A percentile compares a stretch with the other conserved stretches of the same genome.
Evolutionary conservation across 53 echinoderm and acorn worm genomes (phyloP).

Genomic region (Crossaster papposus): DNA sequence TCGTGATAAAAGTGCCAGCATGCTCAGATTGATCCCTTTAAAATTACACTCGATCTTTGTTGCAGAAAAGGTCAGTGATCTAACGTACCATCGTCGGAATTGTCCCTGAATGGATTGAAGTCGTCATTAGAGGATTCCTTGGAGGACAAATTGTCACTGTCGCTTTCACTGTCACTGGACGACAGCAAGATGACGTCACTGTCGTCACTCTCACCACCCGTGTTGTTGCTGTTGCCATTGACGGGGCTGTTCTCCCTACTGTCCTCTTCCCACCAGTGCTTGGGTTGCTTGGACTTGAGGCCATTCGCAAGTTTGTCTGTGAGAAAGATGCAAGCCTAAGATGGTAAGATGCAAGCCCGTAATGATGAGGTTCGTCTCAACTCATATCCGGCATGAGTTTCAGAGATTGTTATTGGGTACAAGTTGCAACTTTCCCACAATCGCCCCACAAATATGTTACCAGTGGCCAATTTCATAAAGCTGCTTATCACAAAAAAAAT

Average conservation of each 20-base stretch:
- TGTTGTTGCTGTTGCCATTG: slow-evolving; percentile 56
- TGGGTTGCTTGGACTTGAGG: slow-evolving; percentile 42
- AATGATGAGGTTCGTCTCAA: not conserved
- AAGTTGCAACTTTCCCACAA: too few relatives aligned
- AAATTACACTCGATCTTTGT: too few relatives aligned
- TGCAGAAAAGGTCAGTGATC: not conserved
- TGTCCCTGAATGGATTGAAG: slow-evolving; percentile 89
- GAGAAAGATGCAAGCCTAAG: not conserved
- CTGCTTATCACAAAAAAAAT: too few relatives aligned
- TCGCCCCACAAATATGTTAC: too few relatives aligned
- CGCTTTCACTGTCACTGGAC: slow-evolving; percentile 64
- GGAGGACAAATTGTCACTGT: slow-evolving; percentile 58
- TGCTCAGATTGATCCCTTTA: too few relatives aligned
- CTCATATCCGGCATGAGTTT: too few relatives aligned
- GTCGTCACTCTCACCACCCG: slow-evolving; percentile 63
- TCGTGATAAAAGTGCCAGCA: too few relatives aligned
- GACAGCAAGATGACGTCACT: slow-evolving; percentile 43
- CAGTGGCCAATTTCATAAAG: too few relatives aligned
- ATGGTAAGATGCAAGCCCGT: not conserved
- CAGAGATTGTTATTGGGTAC: too few relatives aligned
- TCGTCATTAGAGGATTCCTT: slow-evolving; percentile 75
- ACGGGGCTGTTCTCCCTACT: slow-evolving; percentile 58
- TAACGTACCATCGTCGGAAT: slow-evolving; percentile 2
- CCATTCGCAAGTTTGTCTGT: slow-evolving; percentile 42
- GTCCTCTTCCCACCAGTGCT: slow-evolving; percentile 76